phyloP scores from a whole-genome alignment of 2,888 invertebrate species.

The Lithophane ornitopus region DNA sequence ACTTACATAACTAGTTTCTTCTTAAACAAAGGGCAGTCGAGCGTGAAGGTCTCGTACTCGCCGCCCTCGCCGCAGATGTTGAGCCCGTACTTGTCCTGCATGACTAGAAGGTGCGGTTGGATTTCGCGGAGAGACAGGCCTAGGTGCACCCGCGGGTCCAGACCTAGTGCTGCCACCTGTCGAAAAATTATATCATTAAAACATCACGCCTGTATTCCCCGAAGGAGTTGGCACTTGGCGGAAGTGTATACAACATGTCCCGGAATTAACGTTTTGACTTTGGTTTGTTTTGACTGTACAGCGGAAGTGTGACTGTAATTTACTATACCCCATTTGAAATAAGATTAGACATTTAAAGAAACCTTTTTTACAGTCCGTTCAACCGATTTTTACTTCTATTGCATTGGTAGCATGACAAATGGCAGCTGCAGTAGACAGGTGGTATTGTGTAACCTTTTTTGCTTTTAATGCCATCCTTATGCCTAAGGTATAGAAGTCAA shows the following conservation, averaged over 20 bases:
- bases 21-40: slow-evolving; percentile 98
- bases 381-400: too few species aligned
- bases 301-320: too few species aligned
- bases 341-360: too few species aligned
- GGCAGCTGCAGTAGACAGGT: too few species aligned
- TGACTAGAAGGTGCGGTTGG: slow-evolving; percentile 95
- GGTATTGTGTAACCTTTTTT: too few species aligned
- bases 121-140: slow-evolving; percentile 96
- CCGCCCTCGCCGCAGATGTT: slow-evolving; percentile 99
- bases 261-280: too few species aligned
- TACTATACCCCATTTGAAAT: too few species aligned
- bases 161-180: slow-evolving; percentile 95
- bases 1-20: slow-evolving; percentile 96
- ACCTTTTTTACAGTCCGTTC: too few species aligned
- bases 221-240: too few species aligned
- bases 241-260: background rate
- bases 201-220: background rate
- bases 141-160: slow-evolving; percentile 96
- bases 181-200: background rate
- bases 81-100: slow-evolving; percentile 98
- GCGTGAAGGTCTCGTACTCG: slow-evolving; percentile 99
- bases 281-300: background rate
- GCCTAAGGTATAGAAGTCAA: too few species aligned
- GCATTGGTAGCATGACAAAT: too few species aligned
- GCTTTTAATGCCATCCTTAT: too few species aligned